Evolutionary conservation across 2,888 invertebrate species (phyloP).

Genomic region (Melanargia galathea): DNA sequence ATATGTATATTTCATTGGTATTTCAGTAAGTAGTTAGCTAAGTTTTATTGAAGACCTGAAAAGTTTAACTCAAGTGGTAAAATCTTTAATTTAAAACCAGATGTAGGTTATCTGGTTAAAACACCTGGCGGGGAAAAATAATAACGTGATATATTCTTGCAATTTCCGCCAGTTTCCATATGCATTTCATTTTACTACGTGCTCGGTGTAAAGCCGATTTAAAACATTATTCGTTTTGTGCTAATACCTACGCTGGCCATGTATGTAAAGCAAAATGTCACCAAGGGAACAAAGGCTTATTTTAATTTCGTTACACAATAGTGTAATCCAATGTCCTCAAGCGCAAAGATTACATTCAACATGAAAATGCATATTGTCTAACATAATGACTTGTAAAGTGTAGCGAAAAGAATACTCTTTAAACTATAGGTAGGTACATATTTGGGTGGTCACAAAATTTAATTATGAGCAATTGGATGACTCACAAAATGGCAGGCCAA

Average conservation of each 20-base stretch:
- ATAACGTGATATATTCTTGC: constrained; percentile 2
- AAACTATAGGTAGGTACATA: too few relatives aligned
- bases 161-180: background rate
- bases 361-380: background rate
- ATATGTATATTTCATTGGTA: too few relatives aligned
- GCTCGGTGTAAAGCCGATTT: background rate
- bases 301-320: constrained; percentile 5
- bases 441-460: too few relatives aligned
- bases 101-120: background rate
- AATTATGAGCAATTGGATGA: too few relatives aligned
- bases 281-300: constrained; percentile 1
- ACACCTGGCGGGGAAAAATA: background rate
- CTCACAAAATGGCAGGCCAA: too few relatives aligned
- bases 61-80: background rate
- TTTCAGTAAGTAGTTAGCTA: background rate
- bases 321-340: background rate
- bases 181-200: background rate
- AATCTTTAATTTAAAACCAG: background rate
- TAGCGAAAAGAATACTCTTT: too few relatives aligned
- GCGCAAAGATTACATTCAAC: background rate
- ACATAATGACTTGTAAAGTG: too few relatives aligned
- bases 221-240: constrained; percentile 1
- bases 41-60: background rate
- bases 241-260: background rate
- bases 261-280: background rate